Base-by-base conservation (phyloP, 2,888 invertebrate genomes). In the Nemotelus nigrinus region DNA sequence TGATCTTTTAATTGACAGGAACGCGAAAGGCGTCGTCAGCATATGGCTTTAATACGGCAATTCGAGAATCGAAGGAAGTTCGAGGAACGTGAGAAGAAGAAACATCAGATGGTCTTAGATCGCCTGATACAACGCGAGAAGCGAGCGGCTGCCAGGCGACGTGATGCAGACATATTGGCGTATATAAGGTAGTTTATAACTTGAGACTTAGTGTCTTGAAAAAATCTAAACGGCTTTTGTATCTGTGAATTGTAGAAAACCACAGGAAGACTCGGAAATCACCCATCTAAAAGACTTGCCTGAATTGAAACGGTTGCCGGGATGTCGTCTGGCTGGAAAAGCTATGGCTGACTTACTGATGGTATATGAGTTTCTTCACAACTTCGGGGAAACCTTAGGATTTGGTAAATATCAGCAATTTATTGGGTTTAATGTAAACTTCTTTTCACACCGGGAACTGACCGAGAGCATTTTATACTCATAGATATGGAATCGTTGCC, bases 361-460 rank as follows among this genome's bases (percentile, higher is more conserved):
- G 93, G 94, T 96, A n/a, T 94, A 95, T 84, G 98, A 99, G 88
- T 99, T 99, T 86, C 89, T 98, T 81, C 95, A 97, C 83, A 98
- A 97, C 88, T 99, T 99, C 85, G 96, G 96, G 72, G 96, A 96
- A 87, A 96, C 96, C 0, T 89, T 99, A 2, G 97, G 97, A 76
- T 96, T 98, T 84, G 95, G 95, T 96, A 84, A 90, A 92, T 85
- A 6, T 45, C 3, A 25, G 25, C 25, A 25, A 25, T 3, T 41
- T 1, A 10, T 25, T 8, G 10, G 10, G 53, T 8, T 53, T 10
- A 10, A 25, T 25, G 25, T 25, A 25, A 25, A 25, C 25, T 25
- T 25, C 25, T 25, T 25, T 25, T 25, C 25, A 25, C 25, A 25
- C 25, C 25, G 25, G 25, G 25, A 25, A 25, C 25, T 25, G 25